Conservation (phyloP, 2,113 vertebrate genomes). For the Saimiri boliviensis region DNA sequence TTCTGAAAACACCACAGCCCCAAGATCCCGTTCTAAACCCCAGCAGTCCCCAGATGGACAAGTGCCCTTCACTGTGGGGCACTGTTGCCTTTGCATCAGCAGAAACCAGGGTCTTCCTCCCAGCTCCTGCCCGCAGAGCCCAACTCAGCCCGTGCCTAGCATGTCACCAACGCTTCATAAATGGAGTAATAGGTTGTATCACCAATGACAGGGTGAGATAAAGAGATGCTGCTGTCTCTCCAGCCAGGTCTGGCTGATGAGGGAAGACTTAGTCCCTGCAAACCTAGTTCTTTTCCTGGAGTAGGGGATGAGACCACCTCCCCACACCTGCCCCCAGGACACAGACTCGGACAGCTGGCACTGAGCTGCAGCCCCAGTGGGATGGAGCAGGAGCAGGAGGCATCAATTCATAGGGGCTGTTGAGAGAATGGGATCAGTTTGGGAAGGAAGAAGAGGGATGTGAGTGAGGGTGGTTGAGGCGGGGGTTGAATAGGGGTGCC, state of each 20-base stretch:
- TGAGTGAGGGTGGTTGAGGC: neutral
- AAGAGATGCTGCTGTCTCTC: neutral
- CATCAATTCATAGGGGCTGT: neutral
- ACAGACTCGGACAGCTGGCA: neutral
- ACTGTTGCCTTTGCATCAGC: neutral
- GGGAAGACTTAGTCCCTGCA: neutral
- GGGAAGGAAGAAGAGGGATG: neutral
- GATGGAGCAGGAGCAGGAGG: neutral
- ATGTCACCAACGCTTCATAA: rapidly evolving
- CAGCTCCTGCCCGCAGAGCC: neutral
- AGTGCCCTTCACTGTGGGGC: neutral
- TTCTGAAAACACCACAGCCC: neutral
- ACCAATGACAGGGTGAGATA: neutral
- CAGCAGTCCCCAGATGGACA: neutral
- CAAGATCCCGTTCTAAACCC: neutral
- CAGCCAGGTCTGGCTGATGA: neutral
- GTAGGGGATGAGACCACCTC: neutral
- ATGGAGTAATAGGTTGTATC: neutral
- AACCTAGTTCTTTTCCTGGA: neutral
- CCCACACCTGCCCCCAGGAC: neutral
- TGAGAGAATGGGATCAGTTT: neutral
- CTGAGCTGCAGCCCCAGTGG: neutral
- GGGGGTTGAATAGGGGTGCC: too few relatives aligned
- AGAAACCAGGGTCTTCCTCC: neutral
- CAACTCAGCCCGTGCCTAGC: neutral